Base-by-base conservation (phyloP, 2,888 invertebrate genomes). In the Zeuzera pyrina region DNA sequence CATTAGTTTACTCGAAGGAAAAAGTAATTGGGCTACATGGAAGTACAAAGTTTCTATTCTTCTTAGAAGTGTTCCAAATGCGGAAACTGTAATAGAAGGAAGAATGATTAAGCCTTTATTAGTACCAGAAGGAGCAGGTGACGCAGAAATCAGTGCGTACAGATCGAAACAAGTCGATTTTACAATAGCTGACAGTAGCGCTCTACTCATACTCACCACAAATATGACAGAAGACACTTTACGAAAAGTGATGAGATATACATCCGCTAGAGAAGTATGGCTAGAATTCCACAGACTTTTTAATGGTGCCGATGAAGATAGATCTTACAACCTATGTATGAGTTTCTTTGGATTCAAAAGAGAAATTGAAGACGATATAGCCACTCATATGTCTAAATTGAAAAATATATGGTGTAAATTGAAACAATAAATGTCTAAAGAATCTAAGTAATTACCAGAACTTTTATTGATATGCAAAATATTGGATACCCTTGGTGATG, bases 221-320 rank as follows among this genome's bases (percentile, higher is more conserved):
- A 34, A 39, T 29, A 36, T 39, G 29, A 27, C 28, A 1, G 36
- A 39, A 5, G 15, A 36, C 7, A 31, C 27, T 10, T 27, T 39
- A 5, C 15, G 21, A 12, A 39, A 39, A 22, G 35, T 39, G 8
- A 39, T 39, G 32, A 26, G 35, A 13, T 34, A 27, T 16, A 11
- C 13, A 10, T 35, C 24, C 10, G 26, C 39, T 12, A 10, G 27
- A 19, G 38, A 38, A 13, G 31, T 30, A 6, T 38, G 38, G 31
- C 15, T 21, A 12, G 30, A 35, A 12, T 11, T 38, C 8, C 32
- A 33, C 19, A 21, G 38, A 10, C 11, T 35, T n/a, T 35, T 30
- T 29, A 33, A 33, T 19, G 21, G 27, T 8, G 16, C 22, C 13
- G 27, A 27, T 15, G 16, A 15, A 12, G 28, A 29, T 29, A 29